phyloP scores from a whole-genome alignment of 2,113 vertebrate genomes.

The Eupsittula cactorum region DNA sequence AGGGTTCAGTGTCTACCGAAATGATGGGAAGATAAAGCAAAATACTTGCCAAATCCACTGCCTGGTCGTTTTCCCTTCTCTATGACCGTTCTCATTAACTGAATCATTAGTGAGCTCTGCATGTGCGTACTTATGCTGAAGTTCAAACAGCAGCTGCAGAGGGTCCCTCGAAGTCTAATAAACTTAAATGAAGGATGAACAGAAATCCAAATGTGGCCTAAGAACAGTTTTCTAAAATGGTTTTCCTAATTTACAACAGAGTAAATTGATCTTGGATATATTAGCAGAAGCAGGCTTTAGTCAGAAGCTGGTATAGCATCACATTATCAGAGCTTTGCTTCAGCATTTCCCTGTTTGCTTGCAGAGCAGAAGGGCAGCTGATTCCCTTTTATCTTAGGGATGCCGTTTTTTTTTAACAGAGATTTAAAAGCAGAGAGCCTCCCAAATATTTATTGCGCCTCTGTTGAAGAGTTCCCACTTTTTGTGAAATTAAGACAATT shows the following conservation, averaged over 20 bases:
- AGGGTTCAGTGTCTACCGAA: neutral
- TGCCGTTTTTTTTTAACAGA: neutral
- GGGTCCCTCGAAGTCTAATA: constrained; percentile 52
- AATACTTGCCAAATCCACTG: neutral
- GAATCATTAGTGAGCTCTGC: constrained; percentile 28
- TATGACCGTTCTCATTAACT: neutral
- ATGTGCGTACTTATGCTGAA: neutral
- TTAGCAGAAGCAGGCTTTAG: neutral
- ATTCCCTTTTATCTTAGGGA: neutral
- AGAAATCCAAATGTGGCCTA: constrained; percentile 23
- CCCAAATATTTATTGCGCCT: neutral
- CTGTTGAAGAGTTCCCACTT: neutral
- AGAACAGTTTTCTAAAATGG: constrained; percentile 12
- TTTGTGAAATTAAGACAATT: neutral
- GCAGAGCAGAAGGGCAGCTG: neutral
- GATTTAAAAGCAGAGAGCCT: neutral
- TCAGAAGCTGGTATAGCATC: neutral
- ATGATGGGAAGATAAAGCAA: neutral
- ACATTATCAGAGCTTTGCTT: neutral
- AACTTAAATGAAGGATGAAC: constrained; percentile 46
- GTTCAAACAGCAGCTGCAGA: constrained; percentile 39
- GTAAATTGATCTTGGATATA: neutral
- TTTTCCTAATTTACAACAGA: neutral
- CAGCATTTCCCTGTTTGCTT: neutral
- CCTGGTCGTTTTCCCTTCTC: neutral